phyloP scores from a whole-genome alignment of 2,797 vertebrate genomes.

The Valencia hispanica region DNA sequence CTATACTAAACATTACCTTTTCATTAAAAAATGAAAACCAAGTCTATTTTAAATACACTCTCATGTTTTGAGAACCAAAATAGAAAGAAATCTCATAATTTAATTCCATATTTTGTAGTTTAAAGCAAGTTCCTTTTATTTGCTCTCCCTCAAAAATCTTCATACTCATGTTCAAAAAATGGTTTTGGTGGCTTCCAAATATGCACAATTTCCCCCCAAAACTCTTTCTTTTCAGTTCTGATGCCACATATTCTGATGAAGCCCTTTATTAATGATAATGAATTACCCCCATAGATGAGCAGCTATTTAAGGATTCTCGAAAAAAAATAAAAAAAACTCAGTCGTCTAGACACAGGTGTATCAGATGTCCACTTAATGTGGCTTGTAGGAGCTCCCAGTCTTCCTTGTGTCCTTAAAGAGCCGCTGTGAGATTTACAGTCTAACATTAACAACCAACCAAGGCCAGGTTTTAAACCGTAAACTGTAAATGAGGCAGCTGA shows the following conservation, averaged over 20 bases:
- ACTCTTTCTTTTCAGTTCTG: neutral
- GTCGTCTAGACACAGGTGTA: slow-evolving; percentile 69
- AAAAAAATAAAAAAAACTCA: neutral
- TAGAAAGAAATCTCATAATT: neutral
- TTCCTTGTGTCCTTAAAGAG: slow-evolving; percentile 55
- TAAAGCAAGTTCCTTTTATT: neutral
- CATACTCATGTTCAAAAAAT: neutral
- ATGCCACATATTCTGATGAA: neutral
- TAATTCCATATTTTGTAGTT: neutral
- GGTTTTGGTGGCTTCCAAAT: neutral
- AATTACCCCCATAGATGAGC: neutral
- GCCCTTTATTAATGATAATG: neutral
- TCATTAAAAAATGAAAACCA: neutral
- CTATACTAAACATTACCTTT: neutral
- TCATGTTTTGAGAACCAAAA: neutral
- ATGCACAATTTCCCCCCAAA: neutral
- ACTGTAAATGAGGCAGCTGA: slow-evolving; percentile 68
- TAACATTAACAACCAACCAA: slow-evolving; percentile 64
- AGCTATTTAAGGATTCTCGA: slow-evolving; percentile 24
- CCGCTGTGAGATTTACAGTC: slow-evolving; percentile 68
- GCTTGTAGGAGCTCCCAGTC: slow-evolving; percentile 64
- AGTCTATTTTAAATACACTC: neutral
- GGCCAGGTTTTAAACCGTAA: slow-evolving; percentile 61
- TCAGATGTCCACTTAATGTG: slow-evolving; percentile 69
- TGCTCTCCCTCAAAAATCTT: neutral